phyloP scores from a whole-genome alignment of 2,888 invertebrate species.

The Alloscopus bannaensis region DNA sequence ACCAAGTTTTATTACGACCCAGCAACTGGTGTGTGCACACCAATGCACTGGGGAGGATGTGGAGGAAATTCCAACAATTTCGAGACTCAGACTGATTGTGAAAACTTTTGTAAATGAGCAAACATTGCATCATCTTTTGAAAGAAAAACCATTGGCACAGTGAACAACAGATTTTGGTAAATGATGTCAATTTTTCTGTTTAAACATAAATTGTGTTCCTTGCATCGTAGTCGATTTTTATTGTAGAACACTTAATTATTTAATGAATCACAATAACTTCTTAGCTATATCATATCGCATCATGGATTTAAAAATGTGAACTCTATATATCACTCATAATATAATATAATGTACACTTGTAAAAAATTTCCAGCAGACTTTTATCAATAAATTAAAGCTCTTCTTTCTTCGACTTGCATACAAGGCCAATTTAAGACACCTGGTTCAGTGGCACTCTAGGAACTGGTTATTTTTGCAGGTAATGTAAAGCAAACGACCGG shows the following conservation, averaged over 20 bases:
- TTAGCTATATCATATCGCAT: neutral
- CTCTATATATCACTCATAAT: neutral
- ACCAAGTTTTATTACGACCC: slow-evolving; percentile 33
- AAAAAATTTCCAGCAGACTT: neutral
- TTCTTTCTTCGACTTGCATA: neutral
- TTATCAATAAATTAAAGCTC: neutral
- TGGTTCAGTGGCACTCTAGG: neutral
- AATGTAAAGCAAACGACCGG: slow-evolving; percentile 73
- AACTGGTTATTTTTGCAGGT: slow-evolving; percentile 72
- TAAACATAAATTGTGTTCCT: too few species aligned
- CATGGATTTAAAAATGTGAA: neutral
- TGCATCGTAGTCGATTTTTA: too few species aligned
- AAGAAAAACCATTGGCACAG: too few species aligned
- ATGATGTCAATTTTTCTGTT: too few species aligned
- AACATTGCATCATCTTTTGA: neutral
- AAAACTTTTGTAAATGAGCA: slow-evolving; percentile 21
- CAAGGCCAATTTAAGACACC: neutral
- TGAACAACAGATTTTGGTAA: too few species aligned
- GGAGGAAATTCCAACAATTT: slow-evolving; percentile 34
- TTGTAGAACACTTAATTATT: too few species aligned
- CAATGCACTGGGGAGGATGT: slow-evolving; percentile 37
- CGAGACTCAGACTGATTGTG: slow-evolving; percentile 15
- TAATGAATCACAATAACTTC: too few species aligned
- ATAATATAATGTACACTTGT: neutral
- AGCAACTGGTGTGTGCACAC: neutral